Conservation (phyloP, 2,888 invertebrate genomes). For the Drosophila heteroneura region DNA sequence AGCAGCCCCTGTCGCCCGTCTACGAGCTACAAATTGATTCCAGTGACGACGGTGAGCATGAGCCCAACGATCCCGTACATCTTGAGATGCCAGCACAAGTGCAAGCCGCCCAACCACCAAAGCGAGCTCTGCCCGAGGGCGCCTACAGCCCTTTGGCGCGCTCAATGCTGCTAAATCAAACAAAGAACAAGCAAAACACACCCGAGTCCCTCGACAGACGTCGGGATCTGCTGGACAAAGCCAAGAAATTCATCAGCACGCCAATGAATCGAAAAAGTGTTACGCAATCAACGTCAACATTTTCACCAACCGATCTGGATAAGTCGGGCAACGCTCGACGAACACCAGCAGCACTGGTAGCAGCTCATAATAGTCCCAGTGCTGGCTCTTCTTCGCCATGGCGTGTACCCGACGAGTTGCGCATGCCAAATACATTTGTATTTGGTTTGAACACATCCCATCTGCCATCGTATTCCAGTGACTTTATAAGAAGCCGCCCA, state of each 20-base stretch:
- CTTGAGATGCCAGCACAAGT: slow-evolving; percentile 16
- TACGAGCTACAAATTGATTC: slow-evolving; percentile 33
- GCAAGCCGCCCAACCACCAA: neutral
- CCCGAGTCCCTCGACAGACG: slow-evolving; percentile 23
- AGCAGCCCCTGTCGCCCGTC: slow-evolving; percentile 50
- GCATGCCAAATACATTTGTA: slow-evolving; percentile 78
- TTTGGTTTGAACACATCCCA: slow-evolving; percentile 80
- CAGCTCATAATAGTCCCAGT: neutral
- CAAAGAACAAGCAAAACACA: slow-evolving; percentile 46
- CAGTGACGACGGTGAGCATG: slow-evolving; percentile 5
- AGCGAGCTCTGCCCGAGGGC: slow-evolving; percentile 19
- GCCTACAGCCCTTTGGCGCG: slow-evolving; percentile 79
- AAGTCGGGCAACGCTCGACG: neutral
- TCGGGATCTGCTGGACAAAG: slow-evolving; percentile 68
- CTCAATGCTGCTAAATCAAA: slow-evolving; percentile 74
- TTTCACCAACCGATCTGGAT: slow-evolving; percentile 65
- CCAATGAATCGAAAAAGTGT: slow-evolving; percentile 64
- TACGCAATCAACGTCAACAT: neutral
- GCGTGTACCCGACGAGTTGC: slow-evolving; percentile 79
- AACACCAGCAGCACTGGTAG: neutral
- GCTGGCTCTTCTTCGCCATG: slow-evolving; percentile 77
- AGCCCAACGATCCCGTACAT: neutral
- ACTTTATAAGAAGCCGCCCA: slow-evolving; percentile 64
- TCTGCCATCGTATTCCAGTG: slow-evolving; percentile 84
- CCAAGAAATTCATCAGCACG: slow-evolving; percentile 77